These are phyloP conservation scores for Neomicropteryx cornuta DNA, from an alignment of 1,140 invertebrate species.

Conservation along the genomic window DNA sequence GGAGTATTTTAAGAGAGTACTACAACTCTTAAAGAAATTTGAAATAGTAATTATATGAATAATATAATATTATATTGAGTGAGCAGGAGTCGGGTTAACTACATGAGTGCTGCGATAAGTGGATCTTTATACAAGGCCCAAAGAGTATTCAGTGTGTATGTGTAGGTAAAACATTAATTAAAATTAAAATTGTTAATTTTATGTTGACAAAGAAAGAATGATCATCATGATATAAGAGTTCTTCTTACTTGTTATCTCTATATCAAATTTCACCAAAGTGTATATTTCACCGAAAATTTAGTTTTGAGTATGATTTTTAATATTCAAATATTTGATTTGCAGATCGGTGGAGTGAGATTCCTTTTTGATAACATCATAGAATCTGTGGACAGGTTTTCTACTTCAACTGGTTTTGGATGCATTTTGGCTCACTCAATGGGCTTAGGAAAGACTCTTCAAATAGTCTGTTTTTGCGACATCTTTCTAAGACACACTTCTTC, in stretches of 20 bases:
- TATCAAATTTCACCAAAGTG: not conserved
- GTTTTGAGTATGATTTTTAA: slow-evolving; percentile 16
- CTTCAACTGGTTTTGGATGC: slow-evolving; percentile 90
- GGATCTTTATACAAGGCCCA: too few species aligned
- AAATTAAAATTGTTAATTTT: too few species aligned
- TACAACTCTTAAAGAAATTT: too few species aligned
- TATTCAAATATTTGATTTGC: slow-evolving; percentile 19
- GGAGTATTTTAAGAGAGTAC: too few species aligned
- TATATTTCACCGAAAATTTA: slow-evolving; percentile 12
- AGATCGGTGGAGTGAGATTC: slow-evolving; percentile 93
- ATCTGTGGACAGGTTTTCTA: slow-evolving; percentile 76
- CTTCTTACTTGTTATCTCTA: not conserved
- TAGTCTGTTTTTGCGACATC: slow-evolving; percentile 92
- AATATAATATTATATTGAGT: too few species aligned
- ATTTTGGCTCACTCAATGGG: slow-evolving; percentile 99
- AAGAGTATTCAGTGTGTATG: too few species aligned
- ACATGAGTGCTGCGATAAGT: too few species aligned
- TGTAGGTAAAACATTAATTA: too few species aligned
- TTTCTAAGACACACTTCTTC: slow-evolving; percentile 86
- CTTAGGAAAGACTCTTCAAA: slow-evolving; percentile 96
- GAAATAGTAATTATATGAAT: too few species aligned
- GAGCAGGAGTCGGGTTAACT: too few species aligned
- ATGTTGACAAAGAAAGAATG: too few species aligned
- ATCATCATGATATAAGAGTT: too few species aligned
- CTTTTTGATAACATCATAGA: slow-evolving; percentile 95